A percentile compares a stretch with the other conserved stretches of the same genome.
These are phyloP conservation scores for Cosmopolites sordidus DNA, from an alignment of 2,888 invertebrate genomes.

Conservation along the genomic window DNA sequence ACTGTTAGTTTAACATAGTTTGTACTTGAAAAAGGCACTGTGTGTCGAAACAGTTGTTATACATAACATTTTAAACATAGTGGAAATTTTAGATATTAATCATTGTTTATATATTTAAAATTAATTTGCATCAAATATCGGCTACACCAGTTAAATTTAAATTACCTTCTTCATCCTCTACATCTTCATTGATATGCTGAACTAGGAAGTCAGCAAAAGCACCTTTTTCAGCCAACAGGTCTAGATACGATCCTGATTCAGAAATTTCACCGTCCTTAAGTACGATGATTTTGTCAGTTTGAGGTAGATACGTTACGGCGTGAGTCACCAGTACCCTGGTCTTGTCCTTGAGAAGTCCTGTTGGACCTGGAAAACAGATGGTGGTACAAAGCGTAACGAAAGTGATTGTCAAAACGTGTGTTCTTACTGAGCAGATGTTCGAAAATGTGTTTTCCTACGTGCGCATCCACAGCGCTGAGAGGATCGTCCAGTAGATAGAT, in stretches of 20 bases:
- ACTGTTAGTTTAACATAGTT: no score
- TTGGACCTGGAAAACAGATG: conserved; percentile 43
- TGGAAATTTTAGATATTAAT: no score
- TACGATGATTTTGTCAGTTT: conserved; percentile 52
- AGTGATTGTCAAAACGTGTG: background rate
- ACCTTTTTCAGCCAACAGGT: conserved; percentile 46
- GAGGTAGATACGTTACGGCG: conserved; percentile 55
- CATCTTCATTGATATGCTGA: conserved; percentile 32
- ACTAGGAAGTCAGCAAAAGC: conserved; percentile 42
- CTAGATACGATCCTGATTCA: conserved; percentile 50
- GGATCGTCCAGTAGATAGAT: conserved; percentile 93
- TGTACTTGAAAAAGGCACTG: no score
- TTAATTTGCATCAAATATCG: no score
- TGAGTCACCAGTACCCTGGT: conserved; percentile 55
- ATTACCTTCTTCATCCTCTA: conserved; percentile 43
- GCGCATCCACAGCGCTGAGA: conserved; percentile 89
- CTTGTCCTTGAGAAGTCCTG: conserved; percentile 47
- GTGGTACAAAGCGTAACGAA: background rate
- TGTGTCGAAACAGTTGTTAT: no score
- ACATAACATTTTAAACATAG: no score
- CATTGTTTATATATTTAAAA: no score
- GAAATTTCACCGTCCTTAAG: conserved; percentile 51
- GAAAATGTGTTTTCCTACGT: conserved; percentile 72
- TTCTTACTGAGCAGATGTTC: conserved; percentile 37
- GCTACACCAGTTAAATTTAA: no score